Evolutionary conservation across 2,888 invertebrate species (phyloP), one percentile per base, ranked within the genome.

Genomic region (Phyllotreta striolata): DNA sequence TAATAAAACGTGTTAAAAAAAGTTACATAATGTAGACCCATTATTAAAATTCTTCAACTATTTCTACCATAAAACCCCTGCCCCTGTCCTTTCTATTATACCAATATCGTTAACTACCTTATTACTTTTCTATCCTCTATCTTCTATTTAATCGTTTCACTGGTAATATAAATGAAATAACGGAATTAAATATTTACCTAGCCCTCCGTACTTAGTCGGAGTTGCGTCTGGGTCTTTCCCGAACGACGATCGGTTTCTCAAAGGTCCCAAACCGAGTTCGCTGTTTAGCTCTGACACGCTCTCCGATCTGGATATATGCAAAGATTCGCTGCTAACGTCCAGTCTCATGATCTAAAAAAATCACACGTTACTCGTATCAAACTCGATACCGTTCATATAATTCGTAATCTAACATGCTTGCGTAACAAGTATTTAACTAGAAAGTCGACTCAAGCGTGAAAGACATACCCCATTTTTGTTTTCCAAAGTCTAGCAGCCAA

Each of bases 251-350:
- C 80, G 75, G 63, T 82, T 79, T 67, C 78, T 71, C n/a, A 77
- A 66, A 35, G 77, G 76, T 43, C 77, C 74, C 47, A 71, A 64
- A 35, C 75, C 75, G 9, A 75, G 69, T 60, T 91, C 91, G 68
- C 90, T 89, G 75, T 89, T 92, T 9, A 93, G 82, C 83, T 93
- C 93, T 13, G 90, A 91, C 73, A 93, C 92, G 78, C 93, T 93
- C 79, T 93, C 93, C 35, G 93, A 93, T 38, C 93, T 88, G 12
- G 88, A 88, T 70, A 92, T 88, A 54, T 89, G 90, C 68, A 92
- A 82, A 37, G 91, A 91, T 80, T 92, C 93, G 83, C 91, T 89
- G 62, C 91, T 91, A 49, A 89, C 88, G 79, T 93, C 92, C 80
- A 91, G 85, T 62, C 90, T 87, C 91, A 92, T 91, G 62, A 92